Base-by-base conservation (phyloP, 2,797 vertebrate species). In the Cyprinella venusta region DNA sequence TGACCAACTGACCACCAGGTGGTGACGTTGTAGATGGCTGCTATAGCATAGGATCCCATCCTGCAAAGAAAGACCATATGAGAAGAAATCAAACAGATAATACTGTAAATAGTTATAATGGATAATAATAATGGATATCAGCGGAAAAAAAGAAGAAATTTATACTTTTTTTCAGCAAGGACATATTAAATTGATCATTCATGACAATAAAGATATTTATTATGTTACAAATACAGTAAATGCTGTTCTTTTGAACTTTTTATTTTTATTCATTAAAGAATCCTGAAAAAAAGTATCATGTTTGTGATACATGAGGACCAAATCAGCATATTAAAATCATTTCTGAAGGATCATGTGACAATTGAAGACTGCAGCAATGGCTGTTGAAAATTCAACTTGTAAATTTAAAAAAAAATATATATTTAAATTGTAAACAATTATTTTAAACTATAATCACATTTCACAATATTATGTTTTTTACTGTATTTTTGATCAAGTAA, bases 11-110 rank as follows among this genome's bases (percentile, higher is more conserved):
- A 64, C 48, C 54, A 56, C 63, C 79, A 85, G 85, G 24, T 79
- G 87, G 87, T 81, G 87, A 81, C 52, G 21, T 76, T 84, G 40
- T 68, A 80, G 71, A 54, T 74, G 24, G 30, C 15, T 67, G 24
- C n/a, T 26, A 18, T 26, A 15, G 36, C 21, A 24, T 33, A 45
- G 16, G 40, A 45, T 64, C 5, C 8, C 0, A 7, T 45, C 40
- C 18, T 64, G 36, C 54, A 61, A 61, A 42, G 42, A 59, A 19
- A 26, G 54, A 40, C 2, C 3, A 61, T 42, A 76, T 76, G 21
- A 40, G n/a, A 42, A 36, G 26, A 74, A 76, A 42, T 38, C 33
- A 24, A 38, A 75, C 2, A 18, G 40, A 38, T 36, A 5, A 67
- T 38, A n/a, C n/a, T n/a, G n/a, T n/a, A 65, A 36, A 36, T 36